Evolutionary conservation across 1,140 invertebrate genomes (phyloP), one percentile per base, ranked within the genome.

Genomic region (Apolygus lucorum): DNA sequence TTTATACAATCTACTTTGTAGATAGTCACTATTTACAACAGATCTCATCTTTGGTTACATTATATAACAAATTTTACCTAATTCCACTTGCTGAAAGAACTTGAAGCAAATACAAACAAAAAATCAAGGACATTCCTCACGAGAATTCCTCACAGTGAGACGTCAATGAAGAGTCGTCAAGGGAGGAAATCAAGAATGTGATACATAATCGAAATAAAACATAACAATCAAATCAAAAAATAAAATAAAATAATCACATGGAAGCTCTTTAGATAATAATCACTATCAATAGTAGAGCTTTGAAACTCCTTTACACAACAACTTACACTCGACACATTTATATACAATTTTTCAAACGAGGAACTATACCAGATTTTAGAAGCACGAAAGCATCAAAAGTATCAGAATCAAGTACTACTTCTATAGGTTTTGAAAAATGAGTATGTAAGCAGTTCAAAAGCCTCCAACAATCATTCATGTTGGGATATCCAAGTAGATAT

Each of bases 1-100:
- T 49, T 49, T 49, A 49, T 49, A 49, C 34, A 49, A 49, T 49
- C 34, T 49, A 49, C 34, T 49, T 49, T 49, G 34, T 49, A 49
- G 34, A 49, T 49, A 49, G 8, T 49, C 17, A 49, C 17, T 49
- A 49, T 49, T 11, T 49, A 49, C 34, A 49, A 17, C 17, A 49
- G 34, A 49, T 49, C 34, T 49, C 34, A 49, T 49, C 34, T 49
- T 49, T 49, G 34, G 34, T 49, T 49, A 49, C 34, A 11, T 49
- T 49, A n/a, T n/a, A 49, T 49, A 49, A 49, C 34, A 49, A 49
- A 8, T 11, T 49, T 11, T 17, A 17, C 34, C 34, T 49, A 49
- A 49, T 17, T 49, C 8, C 34, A 8, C 34, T 49, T 17, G 34
- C 17, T 11, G 8, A 49, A 49, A 8, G 17, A 49, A 49, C 8